Evolutionary conservation across 2,113 vertebrate genomes (phyloP), one percentile per base, ranked within the genome.

Genomic region (Brachyhypopomus occidentalis): DNA sequence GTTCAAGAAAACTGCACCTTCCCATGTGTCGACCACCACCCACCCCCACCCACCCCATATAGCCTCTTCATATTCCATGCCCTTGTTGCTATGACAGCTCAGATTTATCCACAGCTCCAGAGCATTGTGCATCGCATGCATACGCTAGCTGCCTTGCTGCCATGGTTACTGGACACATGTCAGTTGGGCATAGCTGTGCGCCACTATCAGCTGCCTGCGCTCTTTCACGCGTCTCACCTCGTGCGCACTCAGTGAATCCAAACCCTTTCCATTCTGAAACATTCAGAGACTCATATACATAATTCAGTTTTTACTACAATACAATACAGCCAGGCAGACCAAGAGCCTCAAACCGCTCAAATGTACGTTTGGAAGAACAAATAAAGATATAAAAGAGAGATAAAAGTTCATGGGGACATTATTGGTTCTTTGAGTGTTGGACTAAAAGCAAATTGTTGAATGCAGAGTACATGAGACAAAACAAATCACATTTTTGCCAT

Each of bases 61-160:
- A 70, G 25, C 69, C 67, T 67, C 73, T 79, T 75, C 38, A 23
- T 63, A 52, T 69, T 63, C 66, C 41, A 52, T 77, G 17, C 66
- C 62, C 72, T 27, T 2, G 82, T 86, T 87, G 84, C 86, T 77
- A 85, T 84, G 86, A 86, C 86, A 83, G 77, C 84, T 78, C 66
- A 27, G 52, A 84, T 75, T 84, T 80, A 86, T 56, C 38, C 14
- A 72, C 75, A 60, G 25, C 36, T n/a, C n/a, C 23, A 84, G 69
- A 77, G 59, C 20, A 0, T n/a, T 22, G 56, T 59, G 23, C 16
- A 30, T 14, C 19, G 19, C 45, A 66, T 70, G 48, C 56, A 25
- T 77, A 84, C 76, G 25, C 70, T 11, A 30, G 30, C 30, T 22
- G 20, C 34, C 27, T 75, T 36, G 77, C 77, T 84, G 70, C 82